phyloP scores from a whole-genome alignment of 1,140 invertebrate species.

The Druon quercuslanigerum region DNA sequence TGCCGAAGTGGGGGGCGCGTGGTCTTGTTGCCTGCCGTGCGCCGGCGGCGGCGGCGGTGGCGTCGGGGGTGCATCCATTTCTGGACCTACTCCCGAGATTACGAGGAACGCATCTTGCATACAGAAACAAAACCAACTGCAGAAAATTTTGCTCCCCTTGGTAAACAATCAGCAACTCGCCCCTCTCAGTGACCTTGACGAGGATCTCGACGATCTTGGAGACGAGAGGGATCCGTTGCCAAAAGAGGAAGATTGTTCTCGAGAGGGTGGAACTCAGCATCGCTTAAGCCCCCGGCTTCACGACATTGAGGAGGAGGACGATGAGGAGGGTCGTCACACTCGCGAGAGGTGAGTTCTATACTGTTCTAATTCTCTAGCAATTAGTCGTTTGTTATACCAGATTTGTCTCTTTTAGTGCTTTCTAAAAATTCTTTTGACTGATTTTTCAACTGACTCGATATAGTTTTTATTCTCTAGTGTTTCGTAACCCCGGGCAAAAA shows the following conservation, averaged over 20 bases:
- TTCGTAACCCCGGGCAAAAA: too few relatives aligned
- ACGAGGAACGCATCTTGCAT: conserved; percentile 44
- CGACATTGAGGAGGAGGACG: conserved; percentile 77
- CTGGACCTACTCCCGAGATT: conserved; percentile 41
- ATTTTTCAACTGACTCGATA: too few relatives aligned
- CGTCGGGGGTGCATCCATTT: conserved; percentile 59
- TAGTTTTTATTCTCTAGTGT: too few relatives aligned
- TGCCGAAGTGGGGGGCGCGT: conserved; percentile 75
- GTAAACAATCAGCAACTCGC: conserved; percentile 50
- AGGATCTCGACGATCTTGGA: conserved; percentile 63
- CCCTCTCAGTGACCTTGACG: conserved; percentile 63
- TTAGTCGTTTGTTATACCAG: too few relatives aligned
- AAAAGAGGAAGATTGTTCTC: conserved; percentile 59
- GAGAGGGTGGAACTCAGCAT: conserved; percentile 66
- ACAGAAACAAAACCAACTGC: conserved; percentile 33
- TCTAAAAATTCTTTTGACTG: too few relatives aligned
- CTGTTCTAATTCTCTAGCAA: conserved; percentile 34
- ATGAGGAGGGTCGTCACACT: conserved; percentile 71
- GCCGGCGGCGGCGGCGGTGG: conserved; percentile 73
- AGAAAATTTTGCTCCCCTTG: conserved; percentile 4
- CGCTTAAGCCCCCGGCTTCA: conserved; percentile 72
- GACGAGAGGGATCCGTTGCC: conserved; percentile 45
- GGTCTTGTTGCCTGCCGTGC: conserved; percentile 76
- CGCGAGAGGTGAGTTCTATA: conserved; percentile 65
- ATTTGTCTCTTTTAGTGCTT: too few relatives aligned